A percentile compares a stretch with the other conserved stretches of the same genome.
phyloP scores from a whole-genome alignment of 1,140 invertebrate genomes.

The Eurosta solidaginis region DNA sequence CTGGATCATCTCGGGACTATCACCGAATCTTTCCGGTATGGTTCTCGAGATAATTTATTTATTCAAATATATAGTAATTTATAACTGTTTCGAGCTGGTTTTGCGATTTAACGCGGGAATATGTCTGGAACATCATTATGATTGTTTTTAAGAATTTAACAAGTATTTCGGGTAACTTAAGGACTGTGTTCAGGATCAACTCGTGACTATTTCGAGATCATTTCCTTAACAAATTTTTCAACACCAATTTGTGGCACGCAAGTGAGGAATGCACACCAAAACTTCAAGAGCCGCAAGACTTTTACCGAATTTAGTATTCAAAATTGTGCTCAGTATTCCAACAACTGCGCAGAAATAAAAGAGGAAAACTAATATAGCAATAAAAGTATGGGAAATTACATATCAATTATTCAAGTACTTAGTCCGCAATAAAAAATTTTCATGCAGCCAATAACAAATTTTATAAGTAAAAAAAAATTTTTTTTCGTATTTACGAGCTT shows the following conservation, averaged over 20 bases:
- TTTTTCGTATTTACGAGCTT: too few relatives aligned
- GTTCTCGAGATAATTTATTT: too few relatives aligned
- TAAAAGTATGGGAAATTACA: not conserved
- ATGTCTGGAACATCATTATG: too few relatives aligned
- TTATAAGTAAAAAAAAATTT: not conserved
- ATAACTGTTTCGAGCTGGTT: too few relatives aligned
- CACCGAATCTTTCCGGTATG: too few relatives aligned
- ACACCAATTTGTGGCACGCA: slow-evolving; percentile 17
- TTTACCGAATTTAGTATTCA: not conserved
- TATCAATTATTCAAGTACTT: not conserved
- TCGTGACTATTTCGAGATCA: too few relatives aligned
- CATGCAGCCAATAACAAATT: not conserved
- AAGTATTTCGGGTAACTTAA: too few relatives aligned
- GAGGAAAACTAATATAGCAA: not conserved
- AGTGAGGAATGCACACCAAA: not conserved
- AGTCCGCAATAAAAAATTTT: not conserved
- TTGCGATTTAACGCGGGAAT: too few relatives aligned
- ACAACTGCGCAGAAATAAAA: not conserved
- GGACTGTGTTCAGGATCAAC: slow-evolving; percentile 38
- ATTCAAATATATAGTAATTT: too few relatives aligned
- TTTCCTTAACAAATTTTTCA: not conserved
- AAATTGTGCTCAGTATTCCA: not conserved
- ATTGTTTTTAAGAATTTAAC: too few relatives aligned
- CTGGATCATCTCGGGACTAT: too few relatives aligned
- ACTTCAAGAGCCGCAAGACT: not conserved